Conservation (phyloP, 2,888 invertebrate species). For the Anthrax anthrax region DNA sequence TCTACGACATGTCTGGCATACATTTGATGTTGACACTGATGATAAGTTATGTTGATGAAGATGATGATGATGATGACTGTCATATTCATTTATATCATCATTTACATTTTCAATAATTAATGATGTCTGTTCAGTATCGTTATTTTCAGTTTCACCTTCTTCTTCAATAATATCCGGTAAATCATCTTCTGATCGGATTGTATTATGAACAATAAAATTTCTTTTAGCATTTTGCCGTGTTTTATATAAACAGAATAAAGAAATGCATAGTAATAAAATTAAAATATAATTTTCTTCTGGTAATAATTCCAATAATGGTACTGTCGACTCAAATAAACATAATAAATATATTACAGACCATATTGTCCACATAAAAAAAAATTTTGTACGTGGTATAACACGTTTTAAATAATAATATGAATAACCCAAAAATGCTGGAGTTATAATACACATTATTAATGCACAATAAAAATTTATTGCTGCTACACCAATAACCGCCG, state of each 20-base stretch:
- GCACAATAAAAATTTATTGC: conserved; percentile 34
- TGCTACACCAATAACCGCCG: conserved; percentile 36
- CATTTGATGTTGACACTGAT: conserved; percentile 15
- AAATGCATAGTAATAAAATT: conserved; percentile 23
- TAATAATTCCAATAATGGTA: conserved; percentile 55
- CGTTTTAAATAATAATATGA: conserved; percentile 21
- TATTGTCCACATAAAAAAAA: conserved; percentile 61
- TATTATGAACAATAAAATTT: conserved; percentile 24
- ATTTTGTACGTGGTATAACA: conserved; percentile 42
- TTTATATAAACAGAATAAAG: conserved; percentile 22
- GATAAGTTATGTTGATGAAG: too few species aligned
- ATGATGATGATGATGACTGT: conserved; percentile 15
- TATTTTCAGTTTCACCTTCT: conserved; percentile 25
- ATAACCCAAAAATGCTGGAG: conserved; percentile 21
- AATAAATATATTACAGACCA: conserved; percentile 51
- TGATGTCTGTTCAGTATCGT: conserved; percentile 23
- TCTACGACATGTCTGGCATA: conserved; percentile 46
- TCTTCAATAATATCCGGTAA: conserved; percentile 26
- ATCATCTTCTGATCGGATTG: conserved; percentile 24
- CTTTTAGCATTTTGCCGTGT: conserved; percentile 22
- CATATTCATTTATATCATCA: conserved; percentile 23
- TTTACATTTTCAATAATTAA: conserved; percentile 21
- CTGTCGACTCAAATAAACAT: conserved; percentile 56
- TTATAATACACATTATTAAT: conserved; percentile 23
- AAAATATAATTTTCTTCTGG: conserved; percentile 47